Percentiles rank a stretch among this genome's conserved stretches.
phyloP scores from a whole-genome alignment of 2,797 vertebrate species.

The Sarcoramphus papa region DNA sequence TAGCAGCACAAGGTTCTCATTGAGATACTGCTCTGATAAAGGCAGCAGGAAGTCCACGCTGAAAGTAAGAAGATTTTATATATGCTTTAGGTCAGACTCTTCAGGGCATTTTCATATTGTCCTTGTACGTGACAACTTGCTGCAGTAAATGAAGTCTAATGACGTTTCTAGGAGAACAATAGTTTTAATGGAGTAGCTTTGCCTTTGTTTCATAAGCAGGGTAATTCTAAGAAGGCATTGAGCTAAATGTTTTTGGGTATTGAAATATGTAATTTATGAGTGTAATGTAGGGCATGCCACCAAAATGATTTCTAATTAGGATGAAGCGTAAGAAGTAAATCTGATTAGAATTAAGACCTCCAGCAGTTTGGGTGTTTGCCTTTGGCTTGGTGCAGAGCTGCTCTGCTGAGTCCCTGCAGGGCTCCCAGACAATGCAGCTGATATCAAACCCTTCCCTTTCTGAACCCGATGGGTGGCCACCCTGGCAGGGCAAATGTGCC shows the following conservation, averaged over 20 bases:
- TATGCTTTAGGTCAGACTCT: neutral
- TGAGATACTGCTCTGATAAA: neutral
- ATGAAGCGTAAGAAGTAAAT: neutral
- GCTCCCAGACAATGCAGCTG: neutral
- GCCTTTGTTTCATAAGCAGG: neutral
- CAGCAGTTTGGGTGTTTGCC: neutral
- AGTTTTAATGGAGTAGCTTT: neutral
- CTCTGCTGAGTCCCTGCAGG: neutral
- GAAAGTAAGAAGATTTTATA: neutral
- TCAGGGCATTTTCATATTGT: neutral
- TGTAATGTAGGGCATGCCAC: neutral
- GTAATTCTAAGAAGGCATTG: neutral
- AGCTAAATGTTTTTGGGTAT: neutral
- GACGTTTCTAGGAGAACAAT: neutral
- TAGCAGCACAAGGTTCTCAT: neutral
- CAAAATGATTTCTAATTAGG: neutral
- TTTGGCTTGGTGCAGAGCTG: neutral
- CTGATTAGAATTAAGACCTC: neutral
- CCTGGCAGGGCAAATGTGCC: neutral
- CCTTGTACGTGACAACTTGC: fast-evolving
- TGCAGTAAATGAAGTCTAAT: neutral
- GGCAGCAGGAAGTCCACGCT: neutral
- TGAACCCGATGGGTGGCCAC: neutral
- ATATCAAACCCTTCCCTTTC: neutral
- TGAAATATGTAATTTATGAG: neutral